Base-by-base conservation (phyloP, 2,888 invertebrate genomes). In the Salticus scenicus region DNA sequence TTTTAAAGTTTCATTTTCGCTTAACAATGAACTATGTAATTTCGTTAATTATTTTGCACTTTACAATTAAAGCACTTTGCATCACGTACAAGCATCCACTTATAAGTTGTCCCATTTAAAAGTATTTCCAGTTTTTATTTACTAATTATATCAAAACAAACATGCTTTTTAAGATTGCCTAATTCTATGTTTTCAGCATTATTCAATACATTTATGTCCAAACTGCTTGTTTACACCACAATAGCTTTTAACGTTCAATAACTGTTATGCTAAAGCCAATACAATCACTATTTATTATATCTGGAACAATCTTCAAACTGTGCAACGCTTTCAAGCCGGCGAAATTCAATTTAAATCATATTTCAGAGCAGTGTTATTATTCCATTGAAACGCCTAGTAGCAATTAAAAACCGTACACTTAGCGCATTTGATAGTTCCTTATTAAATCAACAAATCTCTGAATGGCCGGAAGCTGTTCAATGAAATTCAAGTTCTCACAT, bases 371-470 rank as follows among this genome's bases (percentile, higher is more conserved):
- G 12, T 1, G 57, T 20, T 57, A 24, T 57, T 24, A 24, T 57
- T 57, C 57, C 12, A 57, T 57, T 57, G 24, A 57, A 24, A 12
- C 24, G 57, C 24, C 24, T 24, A 24, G 14, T 17, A 1, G 24
- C 24, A 57, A 57, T 57, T 57, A 57, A 12, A 20, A 24, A 4
- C 17, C 20, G 10, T 47, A 1, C 57, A 57, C 20, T 24, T 4
- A 24, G 57, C 2, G 20, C 57, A 57, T 57, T 57, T 10, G 20
- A 12, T n/a, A 5, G 42, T 24, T 57, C 57, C 57, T n/a, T 24
- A 57, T 57, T 57, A 57, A 57, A 57, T 57, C 57, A 24, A 57
- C 57, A 57, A 24, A 57, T 57, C 57, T 57, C 24, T 57, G 20
- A 57, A 57, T 57, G 24, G 24, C 57, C 57, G 57, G 57, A 57